phyloP scores from a whole-genome alignment of 23 tunicate species.

The Corella eumyota region DNA sequence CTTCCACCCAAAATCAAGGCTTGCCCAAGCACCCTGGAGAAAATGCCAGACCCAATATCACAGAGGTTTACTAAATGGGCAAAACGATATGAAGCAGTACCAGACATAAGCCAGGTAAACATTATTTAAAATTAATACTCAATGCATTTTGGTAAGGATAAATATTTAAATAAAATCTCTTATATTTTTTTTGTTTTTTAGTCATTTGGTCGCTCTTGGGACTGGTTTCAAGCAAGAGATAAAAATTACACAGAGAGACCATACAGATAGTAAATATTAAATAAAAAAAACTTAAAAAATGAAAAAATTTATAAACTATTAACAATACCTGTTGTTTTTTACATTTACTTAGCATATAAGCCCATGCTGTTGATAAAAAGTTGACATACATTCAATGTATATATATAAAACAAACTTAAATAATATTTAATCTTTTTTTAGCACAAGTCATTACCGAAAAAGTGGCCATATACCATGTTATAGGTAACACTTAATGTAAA shows the following conservation, averaged over 20 bases:
- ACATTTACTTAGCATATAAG: too few relatives aligned
- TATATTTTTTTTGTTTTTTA: too few relatives aligned
- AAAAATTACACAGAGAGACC: constrained; percentile 48
- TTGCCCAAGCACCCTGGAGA: constrained; percentile 61
- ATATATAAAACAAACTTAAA: too few relatives aligned
- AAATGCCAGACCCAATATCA: constrained; percentile 60
- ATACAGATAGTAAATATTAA: constrained; percentile 48
- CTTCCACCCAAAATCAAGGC: constrained; percentile 64
- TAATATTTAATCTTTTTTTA: constrained; percentile 41
- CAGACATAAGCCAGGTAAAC: constrained; percentile 72
- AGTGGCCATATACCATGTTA: constrained; percentile 75
- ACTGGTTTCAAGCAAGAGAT: constrained; percentile 74
- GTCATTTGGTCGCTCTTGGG: constrained; percentile 86
- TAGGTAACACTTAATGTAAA: constrained; percentile 27
- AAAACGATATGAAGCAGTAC: constrained; percentile 50
- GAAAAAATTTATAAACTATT: not conserved
- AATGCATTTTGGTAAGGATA: too few relatives aligned
- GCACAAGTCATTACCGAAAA: constrained; percentile 83
- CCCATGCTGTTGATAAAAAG: too few relatives aligned
- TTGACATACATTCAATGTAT: too few relatives aligned
- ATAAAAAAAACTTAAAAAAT: not conserved
- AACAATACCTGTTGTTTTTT: not conserved
- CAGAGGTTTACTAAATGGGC: constrained; percentile 48
- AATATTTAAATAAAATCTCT: too few relatives aligned
- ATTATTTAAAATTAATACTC: too few relatives aligned